Conservation (phyloP, 2,888 invertebrate genomes). For the Mamestra brassicae region DNA sequence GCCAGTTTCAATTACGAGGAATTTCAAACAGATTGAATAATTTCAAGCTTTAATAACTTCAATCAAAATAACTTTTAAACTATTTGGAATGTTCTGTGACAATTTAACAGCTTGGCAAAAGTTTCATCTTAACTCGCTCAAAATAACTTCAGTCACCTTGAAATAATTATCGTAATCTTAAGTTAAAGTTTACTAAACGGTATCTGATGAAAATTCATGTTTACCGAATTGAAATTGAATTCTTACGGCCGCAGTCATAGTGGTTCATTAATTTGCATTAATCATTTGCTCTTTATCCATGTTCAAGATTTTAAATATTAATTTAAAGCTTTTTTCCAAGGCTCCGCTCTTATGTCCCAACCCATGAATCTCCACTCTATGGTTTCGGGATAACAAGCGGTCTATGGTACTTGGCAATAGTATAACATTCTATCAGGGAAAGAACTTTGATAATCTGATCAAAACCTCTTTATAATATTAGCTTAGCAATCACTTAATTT, state of each 20-base stretch:
- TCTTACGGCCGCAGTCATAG: background rate
- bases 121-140: slow-evolving; percentile 23
- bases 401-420: too few relatives aligned
- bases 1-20: slow-evolving; percentile 17
- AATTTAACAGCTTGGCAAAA: slow-evolving; percentile 27
- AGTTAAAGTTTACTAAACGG: slow-evolving; percentile 19
- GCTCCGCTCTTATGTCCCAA: too few relatives aligned
- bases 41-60: slow-evolving; percentile 42
- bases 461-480: too few relatives aligned
- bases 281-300: too few relatives aligned
- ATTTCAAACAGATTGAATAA: slow-evolving; percentile 36
- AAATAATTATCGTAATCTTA: slow-evolving; percentile 34
- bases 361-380: too few relatives aligned
- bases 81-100: slow-evolving; percentile 40
- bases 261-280: background rate
- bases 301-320: too few relatives aligned
- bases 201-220: slow-evolving; percentile 21
- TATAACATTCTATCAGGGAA: too few relatives aligned
- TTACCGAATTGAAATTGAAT: background rate
- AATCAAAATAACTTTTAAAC: slow-evolving; percentile 50
- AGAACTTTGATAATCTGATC: too few relatives aligned
- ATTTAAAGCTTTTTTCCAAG: too few relatives aligned
- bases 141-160: slow-evolving; percentile 33
- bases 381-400: too few relatives aligned
- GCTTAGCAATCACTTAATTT: too few relatives aligned